Conservation (phyloP, 1,140 invertebrate genomes). For the Tetramorium alpestre region DNA sequence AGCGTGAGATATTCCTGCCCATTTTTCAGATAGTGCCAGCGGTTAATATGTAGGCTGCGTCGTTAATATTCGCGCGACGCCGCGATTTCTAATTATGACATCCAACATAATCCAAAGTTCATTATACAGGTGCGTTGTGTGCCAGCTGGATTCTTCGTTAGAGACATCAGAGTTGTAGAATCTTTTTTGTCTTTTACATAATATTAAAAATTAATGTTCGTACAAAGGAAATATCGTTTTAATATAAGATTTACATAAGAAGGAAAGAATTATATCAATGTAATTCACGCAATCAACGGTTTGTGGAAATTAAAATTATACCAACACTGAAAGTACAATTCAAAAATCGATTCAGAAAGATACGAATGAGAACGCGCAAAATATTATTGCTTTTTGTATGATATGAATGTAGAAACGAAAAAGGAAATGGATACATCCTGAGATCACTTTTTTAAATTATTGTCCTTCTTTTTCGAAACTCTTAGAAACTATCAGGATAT, state of each 20-base stretch:
- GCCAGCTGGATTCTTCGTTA: neutral
- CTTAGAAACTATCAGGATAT: neutral
- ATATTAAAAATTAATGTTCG: neutral
- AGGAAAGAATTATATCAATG: neutral
- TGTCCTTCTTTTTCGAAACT: conserved; percentile 13
- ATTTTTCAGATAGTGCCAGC: conserved; percentile 41
- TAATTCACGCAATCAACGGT: neutral
- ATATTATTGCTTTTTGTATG: neutral
- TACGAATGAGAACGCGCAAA: neutral
- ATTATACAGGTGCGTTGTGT: conserved; percentile 21
- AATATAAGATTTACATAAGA: neutral
- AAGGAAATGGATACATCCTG: neutral
- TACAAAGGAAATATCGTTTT: neutral
- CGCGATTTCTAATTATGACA: conserved; percentile 65
- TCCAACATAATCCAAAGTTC: conserved; percentile 49
- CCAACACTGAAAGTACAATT: neutral
- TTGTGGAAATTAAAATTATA: neutral
- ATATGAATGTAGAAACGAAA: neutral
- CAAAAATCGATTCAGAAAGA: neutral
- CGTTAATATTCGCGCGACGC: conserved; percentile 46
- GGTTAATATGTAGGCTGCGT: conserved; percentile 42
- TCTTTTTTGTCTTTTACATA: neutral
- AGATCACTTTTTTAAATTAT: neutral
- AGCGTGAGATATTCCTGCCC: conserved; percentile 33
- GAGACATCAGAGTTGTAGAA: neutral